Evolutionary conservation across 2,797 vertebrate genomes (phyloP).

Genomic region (Lepidocolaptes lacrymiger): DNA sequence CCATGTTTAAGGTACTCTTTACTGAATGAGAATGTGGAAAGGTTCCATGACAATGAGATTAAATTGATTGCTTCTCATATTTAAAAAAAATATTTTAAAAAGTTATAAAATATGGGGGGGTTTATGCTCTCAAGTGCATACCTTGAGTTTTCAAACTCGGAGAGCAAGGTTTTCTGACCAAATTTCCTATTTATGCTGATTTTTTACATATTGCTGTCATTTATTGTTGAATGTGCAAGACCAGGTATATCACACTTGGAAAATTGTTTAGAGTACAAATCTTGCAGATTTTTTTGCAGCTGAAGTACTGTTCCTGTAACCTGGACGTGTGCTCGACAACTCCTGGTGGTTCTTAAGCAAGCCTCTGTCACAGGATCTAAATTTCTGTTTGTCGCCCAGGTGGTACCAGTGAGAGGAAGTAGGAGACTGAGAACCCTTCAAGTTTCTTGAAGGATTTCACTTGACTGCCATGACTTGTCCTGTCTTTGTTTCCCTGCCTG

Average conservation of each 20-base stretch:
- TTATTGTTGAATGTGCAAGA: not conserved
- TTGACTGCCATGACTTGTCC: not conserved
- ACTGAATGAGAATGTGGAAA: not conserved
- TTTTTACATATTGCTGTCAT: not conserved
- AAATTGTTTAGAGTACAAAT: not conserved
- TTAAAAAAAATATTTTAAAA: not conserved
- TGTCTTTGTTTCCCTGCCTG: not conserved
- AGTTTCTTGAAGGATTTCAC: too few species aligned
- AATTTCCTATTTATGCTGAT: not conserved
- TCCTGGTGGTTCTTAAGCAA: not conserved
- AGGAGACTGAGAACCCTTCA: not conserved
- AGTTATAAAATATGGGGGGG: not conserved
- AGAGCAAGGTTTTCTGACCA: not conserved
- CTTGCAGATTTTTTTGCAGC: not conserved
- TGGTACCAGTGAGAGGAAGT: not conserved
- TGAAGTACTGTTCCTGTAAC: not conserved
- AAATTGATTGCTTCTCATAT: not conserved
- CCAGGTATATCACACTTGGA: not conserved
- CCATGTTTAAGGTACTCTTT: not conserved
- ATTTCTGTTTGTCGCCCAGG: not conserved
- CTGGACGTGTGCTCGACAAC: not conserved
- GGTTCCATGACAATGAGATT: not conserved
- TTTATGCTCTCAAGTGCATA: not conserved
- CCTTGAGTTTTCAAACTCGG: not conserved
- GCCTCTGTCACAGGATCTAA: rapidly evolving